These are phyloP conservation scores for Lasiommata megera DNA, from an alignment of 2,888 invertebrate species.

Conservation along the genomic window DNA sequence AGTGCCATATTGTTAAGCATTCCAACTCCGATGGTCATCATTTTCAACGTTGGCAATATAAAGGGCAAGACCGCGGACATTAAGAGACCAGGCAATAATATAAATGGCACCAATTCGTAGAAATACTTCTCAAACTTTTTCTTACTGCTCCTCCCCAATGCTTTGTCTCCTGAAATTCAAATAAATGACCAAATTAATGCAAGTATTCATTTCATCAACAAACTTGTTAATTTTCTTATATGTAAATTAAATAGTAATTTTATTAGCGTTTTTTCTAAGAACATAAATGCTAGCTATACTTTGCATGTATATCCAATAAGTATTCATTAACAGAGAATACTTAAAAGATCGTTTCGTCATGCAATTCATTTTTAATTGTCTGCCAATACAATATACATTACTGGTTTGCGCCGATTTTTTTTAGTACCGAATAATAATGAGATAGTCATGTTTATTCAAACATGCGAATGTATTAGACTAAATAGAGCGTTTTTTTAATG, in stretches of 20 bases:
- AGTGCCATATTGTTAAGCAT: slow-evolving; percentile 86
- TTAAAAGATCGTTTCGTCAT: not conserved
- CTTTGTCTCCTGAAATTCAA: slow-evolving; percentile 47
- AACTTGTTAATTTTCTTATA: not conserved
- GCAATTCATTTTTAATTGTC: not conserved
- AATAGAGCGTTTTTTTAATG: not conserved
- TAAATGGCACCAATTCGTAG: slow-evolving; percentile 71
- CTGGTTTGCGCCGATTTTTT: not conserved
- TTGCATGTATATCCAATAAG: not conserved
- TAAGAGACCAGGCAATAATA: slow-evolving; percentile 83
- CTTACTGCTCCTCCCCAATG: slow-evolving; percentile 50
- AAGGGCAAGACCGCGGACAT: slow-evolving; percentile 86
- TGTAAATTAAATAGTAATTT: not conserved
- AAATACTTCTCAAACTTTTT: slow-evolving; percentile 63
- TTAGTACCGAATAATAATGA: too few relatives aligned
- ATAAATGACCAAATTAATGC: slow-evolving; percentile 18
- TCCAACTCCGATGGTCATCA: slow-evolving; percentile 82
- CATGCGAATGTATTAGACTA: not conserved
- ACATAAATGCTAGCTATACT: not conserved
- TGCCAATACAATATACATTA: not conserved
- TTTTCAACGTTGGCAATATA: slow-evolving; percentile 84
- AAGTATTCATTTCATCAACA: not conserved
- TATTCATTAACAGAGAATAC: not conserved
- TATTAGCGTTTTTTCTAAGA: not conserved
- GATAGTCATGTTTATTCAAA: not conserved